Conservation (phyloP, 1,140 invertebrate genomes). For the Brachionus paranguensis region DNA sequence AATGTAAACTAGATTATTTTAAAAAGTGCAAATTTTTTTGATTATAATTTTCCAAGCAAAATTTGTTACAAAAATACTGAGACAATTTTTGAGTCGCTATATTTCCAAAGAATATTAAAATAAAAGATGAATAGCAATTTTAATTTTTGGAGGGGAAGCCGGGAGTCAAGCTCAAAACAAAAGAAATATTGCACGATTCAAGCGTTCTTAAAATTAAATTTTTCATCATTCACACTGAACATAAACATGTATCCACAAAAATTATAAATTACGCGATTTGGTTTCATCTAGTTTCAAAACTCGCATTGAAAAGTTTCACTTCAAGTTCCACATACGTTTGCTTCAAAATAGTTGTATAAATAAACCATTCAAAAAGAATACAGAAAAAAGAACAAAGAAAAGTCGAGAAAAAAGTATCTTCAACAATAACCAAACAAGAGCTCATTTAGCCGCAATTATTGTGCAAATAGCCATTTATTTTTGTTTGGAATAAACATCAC, state of each 20-base stretch:
- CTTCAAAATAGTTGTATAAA: neutral
- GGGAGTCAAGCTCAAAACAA: neutral
- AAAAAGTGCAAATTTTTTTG: too few relatives aligned
- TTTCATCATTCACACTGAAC: neutral
- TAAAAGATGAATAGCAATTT: neutral
- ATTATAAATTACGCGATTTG: neutral
- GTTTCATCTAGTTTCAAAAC: neutral
- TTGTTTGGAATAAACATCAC: neutral
- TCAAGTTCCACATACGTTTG: neutral
- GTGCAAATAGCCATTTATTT: neutral
- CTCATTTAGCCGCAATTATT: neutral
- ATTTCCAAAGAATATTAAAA: neutral
- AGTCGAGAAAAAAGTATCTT: neutral
- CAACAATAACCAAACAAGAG: neutral
- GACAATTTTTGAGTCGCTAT: neutral
- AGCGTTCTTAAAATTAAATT: neutral
- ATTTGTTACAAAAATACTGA: neutral
- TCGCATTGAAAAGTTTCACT: neutral
- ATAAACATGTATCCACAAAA: neutral
- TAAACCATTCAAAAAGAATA: neutral
- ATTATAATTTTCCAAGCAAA: neutral
- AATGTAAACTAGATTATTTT: too few relatives aligned
- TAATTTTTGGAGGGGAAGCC: neutral
- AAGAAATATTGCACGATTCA: conserved; percentile 20
- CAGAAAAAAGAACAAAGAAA: neutral